phyloP scores from a whole-genome alignment of 2,888 invertebrate species.

The Sarcophaga variegata region DNA sequence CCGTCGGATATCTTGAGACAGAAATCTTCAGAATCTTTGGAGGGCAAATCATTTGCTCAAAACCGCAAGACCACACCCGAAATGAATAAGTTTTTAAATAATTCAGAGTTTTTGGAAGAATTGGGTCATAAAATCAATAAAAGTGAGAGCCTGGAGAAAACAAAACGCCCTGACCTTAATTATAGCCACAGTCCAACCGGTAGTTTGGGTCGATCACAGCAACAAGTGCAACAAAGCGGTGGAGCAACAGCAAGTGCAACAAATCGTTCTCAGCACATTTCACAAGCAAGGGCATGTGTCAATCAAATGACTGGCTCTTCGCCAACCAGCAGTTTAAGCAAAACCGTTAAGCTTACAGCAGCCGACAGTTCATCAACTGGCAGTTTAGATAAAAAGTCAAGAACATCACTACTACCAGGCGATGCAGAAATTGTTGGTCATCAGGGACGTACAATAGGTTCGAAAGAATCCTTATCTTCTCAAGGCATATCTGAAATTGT shows the following conservation, averaged over 20 bases:
- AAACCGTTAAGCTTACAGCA: slow-evolving; percentile 74
- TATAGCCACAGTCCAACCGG: slow-evolving; percentile 78
- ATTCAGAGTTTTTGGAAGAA: slow-evolving; percentile 80
- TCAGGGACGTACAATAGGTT: slow-evolving; percentile 79
- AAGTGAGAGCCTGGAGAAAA: slow-evolving; percentile 80
- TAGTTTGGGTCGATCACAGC: slow-evolving; percentile 79
- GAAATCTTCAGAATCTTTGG: slow-evolving; percentile 81
- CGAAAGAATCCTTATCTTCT: slow-evolving; percentile 81
- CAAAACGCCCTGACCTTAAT: slow-evolving; percentile 76
- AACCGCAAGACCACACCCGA: slow-evolving; percentile 81
- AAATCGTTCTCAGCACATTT: slow-evolving; percentile 51
- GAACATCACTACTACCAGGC: slow-evolving; percentile 75
- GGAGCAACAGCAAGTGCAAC: slow-evolving; percentile 31
- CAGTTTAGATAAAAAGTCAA: slow-evolving; percentile 79
- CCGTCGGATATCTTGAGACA: slow-evolving; percentile 82
- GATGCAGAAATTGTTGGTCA: slow-evolving; percentile 73
- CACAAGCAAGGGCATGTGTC: slow-evolving; percentile 52
- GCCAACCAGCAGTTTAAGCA: slow-evolving; percentile 80
- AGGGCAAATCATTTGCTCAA: slow-evolving; percentile 77
- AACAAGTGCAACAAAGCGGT: slow-evolving; percentile 70
- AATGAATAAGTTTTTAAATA: slow-evolving; percentile 77
- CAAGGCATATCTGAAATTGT: slow-evolving; percentile 82
- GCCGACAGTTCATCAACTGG: slow-evolving; percentile 79
- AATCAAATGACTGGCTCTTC: slow-evolving; percentile 76
- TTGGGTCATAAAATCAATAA: slow-evolving; percentile 81